These are phyloP conservation scores for Pterocles burchelli DNA, from an alignment of 2,113 vertebrate species.

Conservation along the genomic window DNA sequence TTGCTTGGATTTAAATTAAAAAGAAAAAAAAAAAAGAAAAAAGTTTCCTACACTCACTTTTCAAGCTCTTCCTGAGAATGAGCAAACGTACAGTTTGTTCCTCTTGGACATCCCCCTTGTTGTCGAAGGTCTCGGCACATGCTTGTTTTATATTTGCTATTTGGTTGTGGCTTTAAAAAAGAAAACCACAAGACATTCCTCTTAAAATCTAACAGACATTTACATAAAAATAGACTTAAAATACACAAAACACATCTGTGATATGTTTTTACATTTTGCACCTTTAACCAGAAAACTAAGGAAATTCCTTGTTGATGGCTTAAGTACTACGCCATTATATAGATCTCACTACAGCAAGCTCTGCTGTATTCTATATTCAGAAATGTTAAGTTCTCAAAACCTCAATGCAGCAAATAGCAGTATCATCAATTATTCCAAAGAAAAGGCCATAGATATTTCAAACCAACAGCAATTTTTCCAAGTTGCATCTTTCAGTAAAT, in stretches of 20 bases:
- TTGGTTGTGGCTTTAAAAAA: conserved; percentile 87
- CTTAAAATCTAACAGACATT: not conserved
- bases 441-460: not conserved
- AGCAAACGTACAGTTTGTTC: conserved; percentile 95
- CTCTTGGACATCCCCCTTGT: conserved; percentile 92
- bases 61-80: conserved; percentile 98
- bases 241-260: not conserved
- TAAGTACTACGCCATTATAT: not conserved
- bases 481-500: not conserved
- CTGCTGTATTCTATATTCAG: not conserved
- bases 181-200: not conserved
- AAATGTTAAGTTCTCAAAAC: not conserved
- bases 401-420: not conserved
- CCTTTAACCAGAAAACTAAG: not conserved
- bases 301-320: not conserved
- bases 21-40: too few relatives aligned
- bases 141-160: conserved; percentile 98
- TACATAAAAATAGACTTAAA: not conserved
- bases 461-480: not conserved
- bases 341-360: not conserved
- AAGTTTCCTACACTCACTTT: conserved; percentile 81
- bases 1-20: not conserved
- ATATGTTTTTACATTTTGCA: not conserved
- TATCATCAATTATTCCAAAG: not conserved
- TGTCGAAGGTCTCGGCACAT: conserved; percentile 96